Conservation (phyloP, 2,113 vertebrate genomes). For the Nothoprocta pentlandii region DNA sequence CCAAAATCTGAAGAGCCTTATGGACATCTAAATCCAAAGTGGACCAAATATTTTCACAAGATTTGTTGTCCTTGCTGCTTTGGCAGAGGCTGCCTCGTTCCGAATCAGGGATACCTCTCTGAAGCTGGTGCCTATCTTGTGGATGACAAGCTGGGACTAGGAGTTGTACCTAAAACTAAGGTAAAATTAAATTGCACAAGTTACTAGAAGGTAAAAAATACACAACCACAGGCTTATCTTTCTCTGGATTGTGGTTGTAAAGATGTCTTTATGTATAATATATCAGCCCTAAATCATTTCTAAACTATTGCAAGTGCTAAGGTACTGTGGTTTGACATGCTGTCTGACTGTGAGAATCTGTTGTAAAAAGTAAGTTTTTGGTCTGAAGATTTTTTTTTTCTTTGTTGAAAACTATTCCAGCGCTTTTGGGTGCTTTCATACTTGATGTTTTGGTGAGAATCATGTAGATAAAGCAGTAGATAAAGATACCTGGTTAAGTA, state of each 20-base stretch:
- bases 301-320: not conserved
- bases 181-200: slow-evolving; percentile 68
- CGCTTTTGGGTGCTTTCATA: not conserved
- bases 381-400: not conserved
- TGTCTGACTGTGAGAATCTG: not conserved
- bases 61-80: slow-evolving; percentile 98
- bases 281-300: rapidly evolving
- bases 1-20: slow-evolving; percentile 99
- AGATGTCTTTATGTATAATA: not conserved
- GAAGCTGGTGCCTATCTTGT: slow-evolving; percentile 94
- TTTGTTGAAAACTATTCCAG: not conserved
- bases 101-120: slow-evolving; percentile 98
- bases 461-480: not conserved
- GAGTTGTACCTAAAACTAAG: slow-evolving; percentile 97
- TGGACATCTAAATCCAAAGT: slow-evolving; percentile 97
- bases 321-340: not conserved
- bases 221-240: not conserved
- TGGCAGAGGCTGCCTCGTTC: slow-evolving; percentile 94
- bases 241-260: not conserved
- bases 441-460: not conserved
- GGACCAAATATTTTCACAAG: slow-evolving; percentile 99
- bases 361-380: not conserved
- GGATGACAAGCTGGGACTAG: slow-evolving; percentile 91
- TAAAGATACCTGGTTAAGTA: not conserved
- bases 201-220: not conserved